Conservation (phyloP, 2,888 invertebrate genomes). For the Cerceris rybyensis region DNA sequence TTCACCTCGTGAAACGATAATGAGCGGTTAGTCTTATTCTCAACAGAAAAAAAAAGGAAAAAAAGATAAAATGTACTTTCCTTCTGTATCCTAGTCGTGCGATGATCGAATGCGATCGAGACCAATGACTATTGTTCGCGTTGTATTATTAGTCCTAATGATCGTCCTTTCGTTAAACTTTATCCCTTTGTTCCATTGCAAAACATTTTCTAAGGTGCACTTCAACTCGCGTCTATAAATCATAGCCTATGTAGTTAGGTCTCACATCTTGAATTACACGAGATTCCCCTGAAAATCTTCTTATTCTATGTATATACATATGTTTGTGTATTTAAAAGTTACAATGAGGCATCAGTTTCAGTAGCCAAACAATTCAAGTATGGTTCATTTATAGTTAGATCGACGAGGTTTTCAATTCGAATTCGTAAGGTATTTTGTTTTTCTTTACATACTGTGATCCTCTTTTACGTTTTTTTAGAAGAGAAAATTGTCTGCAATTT, state of each 20-base stretch:
- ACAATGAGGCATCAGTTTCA: not conserved
- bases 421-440: too few relatives aligned
- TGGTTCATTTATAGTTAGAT: not conserved
- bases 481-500: too few relatives aligned
- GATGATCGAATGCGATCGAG: not conserved
- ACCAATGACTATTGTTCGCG: not conserved
- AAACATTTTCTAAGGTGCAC: not conserved
- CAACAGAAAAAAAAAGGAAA: not conserved
- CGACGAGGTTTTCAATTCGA: not conserved
- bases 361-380: not conserved
- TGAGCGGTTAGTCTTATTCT: not conserved
- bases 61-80: not conserved
- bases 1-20: not conserved
- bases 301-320: not conserved
- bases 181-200: not conserved
- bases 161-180: not conserved
- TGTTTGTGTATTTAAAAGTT: not conserved
- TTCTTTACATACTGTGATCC: too few relatives aligned
- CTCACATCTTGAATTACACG: not conserved
- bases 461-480: too few relatives aligned
- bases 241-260: not conserved
- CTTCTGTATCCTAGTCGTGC: not conserved
- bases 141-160: not conserved
- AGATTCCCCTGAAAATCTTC: constrained; percentile 3
- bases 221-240: not conserved